These are phyloP conservation scores for Sipha flava DNA, from an alignment of 1,140 invertebrate genomes.

Conservation along the genomic window DNA sequence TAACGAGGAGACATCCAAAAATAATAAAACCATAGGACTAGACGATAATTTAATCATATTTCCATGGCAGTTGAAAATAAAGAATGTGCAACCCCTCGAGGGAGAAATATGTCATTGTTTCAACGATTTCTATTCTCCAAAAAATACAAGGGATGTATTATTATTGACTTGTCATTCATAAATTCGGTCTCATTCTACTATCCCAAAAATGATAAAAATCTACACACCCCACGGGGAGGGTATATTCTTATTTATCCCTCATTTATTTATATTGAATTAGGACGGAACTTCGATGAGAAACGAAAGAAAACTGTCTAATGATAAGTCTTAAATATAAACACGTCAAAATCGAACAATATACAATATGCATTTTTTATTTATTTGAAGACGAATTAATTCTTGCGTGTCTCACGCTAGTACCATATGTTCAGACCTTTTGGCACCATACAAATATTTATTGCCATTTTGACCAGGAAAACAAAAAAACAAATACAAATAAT, in stretches of 20 bases:
- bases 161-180: slow-evolving; percentile 33
- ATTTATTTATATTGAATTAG: slow-evolving; percentile 1
- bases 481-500: neutral
- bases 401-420: neutral
- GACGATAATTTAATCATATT: neutral
- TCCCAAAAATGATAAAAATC: slow-evolving; percentile 29
- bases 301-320: neutral
- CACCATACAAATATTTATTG: neutral
- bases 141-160: slow-evolving; percentile 1
- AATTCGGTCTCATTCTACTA: slow-evolving; percentile 16
- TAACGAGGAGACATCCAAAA: slow-evolving; percentile 13
- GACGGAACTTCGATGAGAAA: neutral
- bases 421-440: slow-evolving; percentile 1
- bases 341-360: neutral
- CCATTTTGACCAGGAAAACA: neutral
- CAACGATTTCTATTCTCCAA: neutral
- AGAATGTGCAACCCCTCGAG: neutral
- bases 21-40: slow-evolving; percentile 10
- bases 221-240: neutral
- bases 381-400: neutral
- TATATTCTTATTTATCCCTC: slow-evolving; percentile 10
- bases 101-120: slow-evolving; percentile 25
- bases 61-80: neutral
- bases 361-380: neutral
- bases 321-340: neutral